Conservation (phyloP, 1,140 invertebrate species). For the Drosophila parvula region DNA sequence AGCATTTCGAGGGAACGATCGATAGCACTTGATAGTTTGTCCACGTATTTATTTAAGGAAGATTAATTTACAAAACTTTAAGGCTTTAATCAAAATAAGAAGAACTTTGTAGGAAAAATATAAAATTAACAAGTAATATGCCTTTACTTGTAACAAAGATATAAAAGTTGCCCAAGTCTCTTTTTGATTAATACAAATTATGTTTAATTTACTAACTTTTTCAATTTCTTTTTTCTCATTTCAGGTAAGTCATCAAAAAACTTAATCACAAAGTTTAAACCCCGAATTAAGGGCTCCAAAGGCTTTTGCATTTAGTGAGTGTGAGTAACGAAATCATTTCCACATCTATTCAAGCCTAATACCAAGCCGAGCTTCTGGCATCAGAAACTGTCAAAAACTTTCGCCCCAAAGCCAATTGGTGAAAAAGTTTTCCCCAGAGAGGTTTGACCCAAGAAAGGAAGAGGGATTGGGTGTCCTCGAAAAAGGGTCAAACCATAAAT, state of each 20-base stretch:
- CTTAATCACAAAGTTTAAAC: neutral
- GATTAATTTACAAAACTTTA: neutral
- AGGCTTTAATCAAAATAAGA: neutral
- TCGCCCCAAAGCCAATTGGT: conserved; percentile 66
- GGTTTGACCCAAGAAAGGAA: conserved; percentile 5
- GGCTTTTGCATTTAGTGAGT: conserved; percentile 3
- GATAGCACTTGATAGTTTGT: conserved; percentile 2
- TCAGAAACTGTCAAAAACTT: conserved; percentile 61
- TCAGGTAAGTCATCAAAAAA: conserved; percentile 17
- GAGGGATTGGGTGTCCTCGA: conserved; percentile 1
- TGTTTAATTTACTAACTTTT: neutral
- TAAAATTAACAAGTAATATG: neutral
- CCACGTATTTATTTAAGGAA: neutral
- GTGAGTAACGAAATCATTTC: conserved; percentile 39
- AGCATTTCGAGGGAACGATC: neutral
- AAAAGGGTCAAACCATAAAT: conserved; percentile 73
- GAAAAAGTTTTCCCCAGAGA: conserved; percentile 54
- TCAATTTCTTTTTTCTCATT: conserved; percentile 1
- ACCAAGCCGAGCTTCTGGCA: conserved; percentile 10
- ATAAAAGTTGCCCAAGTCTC: neutral
- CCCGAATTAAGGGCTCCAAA: neutral
- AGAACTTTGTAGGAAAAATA: neutral
- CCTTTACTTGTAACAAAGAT: neutral
- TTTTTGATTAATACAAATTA: neutral
- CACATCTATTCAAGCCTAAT: conserved; percentile 35